Conservation (phyloP, 1,140 invertebrate genomes). For the Habropoda laboriosa region DNA sequence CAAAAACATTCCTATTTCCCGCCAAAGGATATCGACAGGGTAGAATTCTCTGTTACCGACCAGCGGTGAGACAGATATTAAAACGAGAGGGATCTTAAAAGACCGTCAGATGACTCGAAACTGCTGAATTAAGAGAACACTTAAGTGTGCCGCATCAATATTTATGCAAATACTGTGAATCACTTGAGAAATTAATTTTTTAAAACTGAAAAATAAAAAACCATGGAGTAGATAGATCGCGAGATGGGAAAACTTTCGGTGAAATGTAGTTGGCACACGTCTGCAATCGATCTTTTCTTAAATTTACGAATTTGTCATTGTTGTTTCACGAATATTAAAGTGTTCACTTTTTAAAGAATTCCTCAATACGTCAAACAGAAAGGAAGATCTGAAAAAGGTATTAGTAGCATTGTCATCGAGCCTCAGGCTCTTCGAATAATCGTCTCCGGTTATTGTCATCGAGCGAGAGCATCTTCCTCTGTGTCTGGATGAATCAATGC, state of each 20-base stretch:
- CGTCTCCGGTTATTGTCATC: constrained; percentile 7
- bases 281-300: not conserved
- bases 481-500: constrained; percentile 44
- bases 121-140: not conserved
- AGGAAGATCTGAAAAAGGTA: constrained; percentile 1
- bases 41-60: constrained; percentile 30
- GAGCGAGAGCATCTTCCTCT: constrained; percentile 14
- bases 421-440: constrained; percentile 4
- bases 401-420: constrained; percentile 7
- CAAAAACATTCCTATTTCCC: constrained; percentile 5
- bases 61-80: not conserved
- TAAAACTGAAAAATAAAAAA: not conserved
- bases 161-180: not conserved
- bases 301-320: not conserved
- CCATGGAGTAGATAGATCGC: not conserved
- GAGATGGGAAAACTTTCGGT: not conserved
- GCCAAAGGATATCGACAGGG: not conserved
- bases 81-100: not conserved
- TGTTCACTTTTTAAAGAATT: not conserved
- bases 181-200: not conserved
- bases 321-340: not conserved
- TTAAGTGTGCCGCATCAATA: no score
- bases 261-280: not conserved
- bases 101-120: constrained; percentile 36
- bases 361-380: not conserved